phyloP scores from a whole-genome alignment of 2,888 invertebrate species.

The Agriopis leucophaearia region DNA sequence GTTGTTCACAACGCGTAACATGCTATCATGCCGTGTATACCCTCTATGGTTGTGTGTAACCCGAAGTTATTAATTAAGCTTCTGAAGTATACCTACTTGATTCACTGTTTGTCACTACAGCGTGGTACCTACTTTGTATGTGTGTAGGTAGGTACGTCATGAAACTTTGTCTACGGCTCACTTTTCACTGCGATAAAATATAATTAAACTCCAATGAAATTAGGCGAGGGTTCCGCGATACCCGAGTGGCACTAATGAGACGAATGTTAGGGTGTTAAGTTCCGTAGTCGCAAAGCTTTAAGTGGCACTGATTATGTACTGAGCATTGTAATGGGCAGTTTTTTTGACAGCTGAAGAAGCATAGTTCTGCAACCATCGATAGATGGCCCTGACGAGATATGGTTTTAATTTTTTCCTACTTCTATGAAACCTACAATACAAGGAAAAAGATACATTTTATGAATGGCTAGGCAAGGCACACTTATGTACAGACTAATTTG shows the following conservation, averaged over 20 bases:
- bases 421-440: too few relatives aligned
- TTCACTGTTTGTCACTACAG: not conserved
- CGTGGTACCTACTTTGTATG: not conserved
- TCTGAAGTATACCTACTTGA: conserved; percentile 28
- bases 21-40: too few relatives aligned
- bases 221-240: conserved; percentile 35
- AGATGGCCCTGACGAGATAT: too few relatives aligned
- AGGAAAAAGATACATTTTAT: too few relatives aligned
- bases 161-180: conserved; percentile 61
- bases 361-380: too few relatives aligned
- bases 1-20: too few relatives aligned
- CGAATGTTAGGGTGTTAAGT: not conserved
- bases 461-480: too few relatives aligned
- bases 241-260: conserved; percentile 32
- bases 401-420: too few relatives aligned
- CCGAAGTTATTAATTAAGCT: not conserved
- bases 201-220: conserved; percentile 57
- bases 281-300: not conserved
- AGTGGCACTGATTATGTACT: not conserved
- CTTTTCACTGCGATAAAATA: conserved; percentile 56
- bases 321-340: too few relatives aligned
- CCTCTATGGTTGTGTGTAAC: too few relatives aligned
- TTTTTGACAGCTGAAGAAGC: too few relatives aligned
- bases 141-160: conserved; percentile 51
- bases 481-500: too few relatives aligned